Conservation (phyloP, 2,888 invertebrate species). For the Danaus chrysippus region DNA sequence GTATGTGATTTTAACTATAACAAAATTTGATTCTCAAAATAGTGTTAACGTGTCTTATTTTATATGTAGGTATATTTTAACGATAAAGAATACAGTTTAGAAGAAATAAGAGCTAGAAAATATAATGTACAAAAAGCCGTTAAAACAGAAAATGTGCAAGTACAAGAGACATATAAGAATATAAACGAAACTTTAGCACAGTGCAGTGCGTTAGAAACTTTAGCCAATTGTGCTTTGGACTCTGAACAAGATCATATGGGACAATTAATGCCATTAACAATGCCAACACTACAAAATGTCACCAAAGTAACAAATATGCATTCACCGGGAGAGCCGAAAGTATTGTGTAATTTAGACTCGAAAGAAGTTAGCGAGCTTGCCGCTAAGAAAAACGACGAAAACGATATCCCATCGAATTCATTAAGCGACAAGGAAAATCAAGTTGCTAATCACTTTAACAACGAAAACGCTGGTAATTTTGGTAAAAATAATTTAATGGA, state of each 20-base stretch:
- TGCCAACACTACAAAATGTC: constrained; percentile 69
- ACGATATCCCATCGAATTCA: constrained; percentile 38
- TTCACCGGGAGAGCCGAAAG: constrained; percentile 72
- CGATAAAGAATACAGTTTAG: constrained; percentile 86
- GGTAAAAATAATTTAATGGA: constrained; percentile 69
- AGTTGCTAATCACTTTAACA: constrained; percentile 43
- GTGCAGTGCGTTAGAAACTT: constrained; percentile 71
- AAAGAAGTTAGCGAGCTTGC: constrained; percentile 68
- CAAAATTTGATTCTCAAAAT: background rate
- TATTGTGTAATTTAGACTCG: constrained; percentile 69
- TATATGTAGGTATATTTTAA: constrained; percentile 66
- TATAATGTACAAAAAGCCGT: constrained; percentile 64
- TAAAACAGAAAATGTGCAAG: constrained; percentile 53
- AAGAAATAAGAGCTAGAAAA: constrained; percentile 84
- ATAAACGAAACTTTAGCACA: constrained; percentile 69
- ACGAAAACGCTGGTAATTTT: constrained; percentile 53
- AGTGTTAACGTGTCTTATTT: constrained; percentile 3
- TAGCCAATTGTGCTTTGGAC: constrained; percentile 72
- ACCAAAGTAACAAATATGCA: constrained; percentile 72
- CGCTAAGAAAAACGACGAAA: constrained; percentile 56
- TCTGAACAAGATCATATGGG: constrained; percentile 69
- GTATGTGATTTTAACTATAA: too few relatives aligned
- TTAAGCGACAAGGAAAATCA: constrained; percentile 60
- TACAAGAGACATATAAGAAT: constrained; percentile 52
- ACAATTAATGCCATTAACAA: constrained; percentile 67